A percentile compares a stretch with the other conserved stretches of the same genome.
These are phyloP conservation scores for Callocephalon fimbriatum DNA, from an alignment of 2,113 vertebrate species.

Conservation along the genomic window DNA sequence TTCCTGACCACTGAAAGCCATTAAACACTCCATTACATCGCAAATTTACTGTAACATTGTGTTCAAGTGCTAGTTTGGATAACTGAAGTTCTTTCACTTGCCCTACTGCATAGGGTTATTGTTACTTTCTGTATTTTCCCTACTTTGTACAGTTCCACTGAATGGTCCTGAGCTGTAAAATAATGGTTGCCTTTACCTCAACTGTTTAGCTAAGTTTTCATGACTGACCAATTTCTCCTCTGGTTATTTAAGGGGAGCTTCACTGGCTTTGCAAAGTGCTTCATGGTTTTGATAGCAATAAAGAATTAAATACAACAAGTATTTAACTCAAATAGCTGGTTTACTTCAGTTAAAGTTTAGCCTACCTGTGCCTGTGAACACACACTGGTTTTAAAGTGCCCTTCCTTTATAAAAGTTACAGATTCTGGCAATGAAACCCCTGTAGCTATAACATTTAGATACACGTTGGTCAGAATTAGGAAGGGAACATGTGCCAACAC, in stretches of 20 bases:
- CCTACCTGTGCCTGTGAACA: not conserved
- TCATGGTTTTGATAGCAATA: not conserved
- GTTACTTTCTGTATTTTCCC: not conserved
- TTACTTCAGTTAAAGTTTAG: not conserved
- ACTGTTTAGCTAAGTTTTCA: not conserved
- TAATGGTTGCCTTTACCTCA: not conserved
- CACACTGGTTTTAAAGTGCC: not conserved
- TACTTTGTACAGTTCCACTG: not conserved
- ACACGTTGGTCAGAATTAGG: not conserved
- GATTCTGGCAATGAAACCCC: not conserved
- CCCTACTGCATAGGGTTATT: not conserved
- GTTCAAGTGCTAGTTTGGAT: not conserved
- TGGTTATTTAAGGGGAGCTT: not conserved
- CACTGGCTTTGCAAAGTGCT: not conserved
- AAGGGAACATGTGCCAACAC: rapidly evolving
- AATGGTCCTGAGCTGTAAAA: not conserved
- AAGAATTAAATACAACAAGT: not conserved
- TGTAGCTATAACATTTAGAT: not conserved
- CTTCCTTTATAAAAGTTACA: not conserved
- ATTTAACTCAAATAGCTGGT: not conserved
- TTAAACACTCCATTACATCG: not conserved
- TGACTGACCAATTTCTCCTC: not conserved
- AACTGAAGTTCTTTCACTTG: not conserved
- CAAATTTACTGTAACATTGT: constrained; percentile 15
- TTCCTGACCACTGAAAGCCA: constrained; percentile 36